These are phyloP conservation scores for Zygothrica quintamaculata DNA, from an alignment of 2,888 invertebrate genomes.

Conservation along the genomic window DNA sequence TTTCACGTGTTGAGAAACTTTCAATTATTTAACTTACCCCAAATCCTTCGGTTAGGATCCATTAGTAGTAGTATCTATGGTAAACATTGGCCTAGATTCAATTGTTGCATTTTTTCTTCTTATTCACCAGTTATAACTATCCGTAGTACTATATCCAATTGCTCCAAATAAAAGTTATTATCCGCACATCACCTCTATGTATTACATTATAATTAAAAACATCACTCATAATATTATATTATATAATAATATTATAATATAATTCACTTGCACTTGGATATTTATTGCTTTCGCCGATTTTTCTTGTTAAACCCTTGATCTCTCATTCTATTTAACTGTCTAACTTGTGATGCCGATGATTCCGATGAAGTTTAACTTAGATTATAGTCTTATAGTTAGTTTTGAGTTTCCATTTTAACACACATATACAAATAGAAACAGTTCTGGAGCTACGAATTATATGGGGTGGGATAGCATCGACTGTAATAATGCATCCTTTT, in stretches of 20 bases:
- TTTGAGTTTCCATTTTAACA: slow-evolving; percentile 52
- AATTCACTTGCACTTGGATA: slow-evolving; percentile 28
- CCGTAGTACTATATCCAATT: slow-evolving; percentile 33
- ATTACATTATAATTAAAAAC: no score
- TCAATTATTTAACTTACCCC: slow-evolving; percentile 72
- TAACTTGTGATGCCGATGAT: slow-evolving; percentile 41
- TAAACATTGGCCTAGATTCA: slow-evolving; percentile 42
- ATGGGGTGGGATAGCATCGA: slow-evolving; percentile 1
- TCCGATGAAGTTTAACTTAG: slow-evolving; percentile 65
- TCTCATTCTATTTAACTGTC: slow-evolving; percentile 11
- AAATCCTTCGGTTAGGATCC: neutral
- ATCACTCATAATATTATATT: no score
- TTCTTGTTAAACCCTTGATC: slow-evolving; percentile 27
- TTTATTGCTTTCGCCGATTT: slow-evolving; percentile 59
- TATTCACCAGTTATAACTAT: slow-evolving; percentile 52
- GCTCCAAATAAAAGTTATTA: slow-evolving; percentile 35
- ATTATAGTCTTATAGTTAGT: slow-evolving; percentile 69
- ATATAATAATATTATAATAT: no score
- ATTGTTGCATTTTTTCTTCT: slow-evolving; percentile 54
- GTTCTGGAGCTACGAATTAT: slow-evolving; percentile 26
- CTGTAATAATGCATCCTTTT: neutral
- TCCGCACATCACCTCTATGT: neutral
- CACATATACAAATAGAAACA: slow-evolving; percentile 54
- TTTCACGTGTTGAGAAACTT: slow-evolving; percentile 82
- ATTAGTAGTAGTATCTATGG: slow-evolving; percentile 16